phyloP scores from a whole-genome alignment of 2,797 vertebrate species.

The Smutsia gigantea region DNA sequence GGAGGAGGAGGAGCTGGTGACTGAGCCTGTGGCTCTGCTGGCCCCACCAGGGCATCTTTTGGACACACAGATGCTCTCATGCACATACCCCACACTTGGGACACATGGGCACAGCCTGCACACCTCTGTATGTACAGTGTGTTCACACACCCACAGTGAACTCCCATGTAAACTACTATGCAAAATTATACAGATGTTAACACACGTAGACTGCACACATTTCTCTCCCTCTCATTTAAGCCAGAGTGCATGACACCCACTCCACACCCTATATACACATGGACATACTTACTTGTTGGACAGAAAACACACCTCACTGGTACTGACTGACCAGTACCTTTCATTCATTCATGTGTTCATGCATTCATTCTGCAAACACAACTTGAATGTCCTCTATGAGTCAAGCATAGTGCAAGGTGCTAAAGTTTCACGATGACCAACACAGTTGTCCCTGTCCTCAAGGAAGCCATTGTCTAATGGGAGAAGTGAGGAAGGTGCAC shows the following conservation, averaged over 20 bases:
- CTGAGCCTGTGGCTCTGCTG: constrained; percentile 35
- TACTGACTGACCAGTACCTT: not conserved
- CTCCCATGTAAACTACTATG: not conserved
- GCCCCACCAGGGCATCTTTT: constrained; percentile 43
- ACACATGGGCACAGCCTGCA: not conserved
- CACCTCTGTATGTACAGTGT: not conserved
- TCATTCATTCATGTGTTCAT: not conserved
- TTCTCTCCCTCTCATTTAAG: not conserved
- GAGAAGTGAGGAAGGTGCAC: not conserved
- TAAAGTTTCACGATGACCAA: not conserved
- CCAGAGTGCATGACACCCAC: not conserved
- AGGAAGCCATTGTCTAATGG: not conserved
- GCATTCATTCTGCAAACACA: not conserved
- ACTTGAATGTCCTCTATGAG: not conserved
- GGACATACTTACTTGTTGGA: not conserved
- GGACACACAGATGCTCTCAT: constrained; percentile 57
- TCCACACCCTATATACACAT: not conserved
- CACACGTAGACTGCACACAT: not conserved
- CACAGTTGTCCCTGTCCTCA: not conserved
- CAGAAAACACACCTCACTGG: not conserved
- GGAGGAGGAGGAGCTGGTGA: not conserved
- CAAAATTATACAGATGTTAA: not conserved
- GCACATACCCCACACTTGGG: not conserved
- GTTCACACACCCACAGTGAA: not conserved
- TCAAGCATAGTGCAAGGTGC: not conserved